Percentiles rank a stretch among this genome's conserved stretches.
phyloP scores from a whole-genome alignment of 2,888 invertebrate species.

The Agrilus biguttatus region DNA sequence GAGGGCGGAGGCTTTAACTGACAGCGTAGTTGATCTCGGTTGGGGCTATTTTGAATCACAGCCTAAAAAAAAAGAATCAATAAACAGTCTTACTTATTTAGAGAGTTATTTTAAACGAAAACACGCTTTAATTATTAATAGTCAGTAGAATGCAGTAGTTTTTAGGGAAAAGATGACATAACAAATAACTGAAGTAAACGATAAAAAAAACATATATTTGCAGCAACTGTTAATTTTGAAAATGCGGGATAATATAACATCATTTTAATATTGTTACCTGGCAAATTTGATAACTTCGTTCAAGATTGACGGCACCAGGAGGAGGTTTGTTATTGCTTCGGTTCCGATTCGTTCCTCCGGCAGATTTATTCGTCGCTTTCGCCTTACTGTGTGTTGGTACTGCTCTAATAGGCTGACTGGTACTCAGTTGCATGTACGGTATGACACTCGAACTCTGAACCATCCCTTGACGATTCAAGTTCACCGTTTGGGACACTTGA shows the following conservation, averaged over 20 bases:
- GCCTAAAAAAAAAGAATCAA: slow-evolving; percentile 27
- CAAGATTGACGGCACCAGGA: slow-evolving; percentile 82
- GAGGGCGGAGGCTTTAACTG: slow-evolving; percentile 79
- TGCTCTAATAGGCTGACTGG: slow-evolving; percentile 36
- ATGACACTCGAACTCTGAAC: slow-evolving; percentile 35
- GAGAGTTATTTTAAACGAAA: no score
- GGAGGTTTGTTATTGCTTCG: slow-evolving; percentile 60
- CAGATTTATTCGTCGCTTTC: slow-evolving; percentile 22
- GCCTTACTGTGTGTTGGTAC: slow-evolving; percentile 30
- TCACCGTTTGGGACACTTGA: slow-evolving; percentile 9
- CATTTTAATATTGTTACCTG: slow-evolving; percentile 27
- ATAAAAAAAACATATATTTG: no score
- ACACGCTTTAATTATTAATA: no score
- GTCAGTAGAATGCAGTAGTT: no score
- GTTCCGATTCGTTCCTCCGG: slow-evolving; percentile 28
- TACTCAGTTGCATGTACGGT: slow-evolving; percentile 35
- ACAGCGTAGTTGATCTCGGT: slow-evolving; percentile 71
- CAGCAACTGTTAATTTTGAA: no score
- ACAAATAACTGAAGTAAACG: no score
- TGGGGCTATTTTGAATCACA: slow-evolving; percentile 87
- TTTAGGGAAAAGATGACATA: no score
- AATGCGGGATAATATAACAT: no score
- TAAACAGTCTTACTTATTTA: no score
- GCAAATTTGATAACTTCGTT: slow-evolving; percentile 89
- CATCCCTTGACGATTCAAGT: slow-evolving; percentile 18